phyloP scores from a whole-genome alignment of 2,113 vertebrate genomes.

The Oncorhynchus clarkii region DNA sequence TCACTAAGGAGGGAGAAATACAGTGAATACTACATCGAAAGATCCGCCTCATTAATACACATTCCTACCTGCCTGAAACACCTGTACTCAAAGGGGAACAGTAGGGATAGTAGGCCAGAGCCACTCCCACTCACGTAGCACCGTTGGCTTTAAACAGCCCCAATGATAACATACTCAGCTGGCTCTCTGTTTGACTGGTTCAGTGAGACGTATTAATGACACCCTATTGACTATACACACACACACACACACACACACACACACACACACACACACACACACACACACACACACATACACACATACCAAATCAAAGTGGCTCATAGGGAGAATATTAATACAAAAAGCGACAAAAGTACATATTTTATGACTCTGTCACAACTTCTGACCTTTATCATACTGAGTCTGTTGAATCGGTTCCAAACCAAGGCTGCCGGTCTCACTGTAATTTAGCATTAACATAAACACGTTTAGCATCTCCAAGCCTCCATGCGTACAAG shows the following conservation, averaged over 20 bases:
- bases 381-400: too few relatives aligned
- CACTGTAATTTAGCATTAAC: too few relatives aligned
- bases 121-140: neutral
- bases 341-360: neutral
- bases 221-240: too few relatives aligned
- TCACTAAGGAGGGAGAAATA: neutral
- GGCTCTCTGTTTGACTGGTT: neutral
- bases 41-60: neutral
- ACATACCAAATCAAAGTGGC: too few relatives aligned
- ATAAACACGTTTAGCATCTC: too few relatives aligned
- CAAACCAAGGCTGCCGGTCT: too few relatives aligned
- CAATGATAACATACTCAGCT: neutral
- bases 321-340: constrained; percentile 12
- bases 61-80: constrained; percentile 23
- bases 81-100: neutral
- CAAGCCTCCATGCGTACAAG: too few relatives aligned
- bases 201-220: neutral
- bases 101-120: neutral
- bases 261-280: too few relatives aligned
- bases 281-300: too few relatives aligned
- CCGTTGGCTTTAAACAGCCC: constrained; percentile 4
- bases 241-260: too few relatives aligned
- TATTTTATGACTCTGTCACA: neutral
- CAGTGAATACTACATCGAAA: constrained; percentile 1
- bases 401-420: too few relatives aligned